Evolutionary conservation across 2,113 vertebrate species (phyloP).

Genomic region (Macquaria australasica): DNA sequence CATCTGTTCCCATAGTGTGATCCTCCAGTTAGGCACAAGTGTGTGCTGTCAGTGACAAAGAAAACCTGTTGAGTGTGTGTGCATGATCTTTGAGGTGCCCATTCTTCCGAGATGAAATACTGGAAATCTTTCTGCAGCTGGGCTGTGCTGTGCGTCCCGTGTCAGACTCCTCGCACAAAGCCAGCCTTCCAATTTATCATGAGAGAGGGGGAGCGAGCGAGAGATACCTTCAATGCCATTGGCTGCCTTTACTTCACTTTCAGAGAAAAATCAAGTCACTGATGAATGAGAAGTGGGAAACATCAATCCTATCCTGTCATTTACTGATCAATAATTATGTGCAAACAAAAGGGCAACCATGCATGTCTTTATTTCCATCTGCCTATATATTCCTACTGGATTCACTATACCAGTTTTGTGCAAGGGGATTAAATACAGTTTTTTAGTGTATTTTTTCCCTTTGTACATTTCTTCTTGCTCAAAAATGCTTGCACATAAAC

Average conservation of each 20-base stretch:
- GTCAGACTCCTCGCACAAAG: conserved; percentile 51
- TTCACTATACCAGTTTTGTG: background rate
- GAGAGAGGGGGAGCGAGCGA: background rate
- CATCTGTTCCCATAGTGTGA: conserved; percentile 48
- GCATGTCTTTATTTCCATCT: background rate
- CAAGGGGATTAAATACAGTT: too few relatives aligned
- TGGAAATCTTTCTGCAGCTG: conserved; percentile 54
- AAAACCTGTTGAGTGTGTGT: conserved; percentile 33
- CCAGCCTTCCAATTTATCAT: conserved; percentile 72
- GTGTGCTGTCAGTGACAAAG: background rate
- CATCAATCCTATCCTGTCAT: too few relatives aligned
- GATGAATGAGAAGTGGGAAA: background rate
- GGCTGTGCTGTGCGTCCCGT: conserved; percentile 36
- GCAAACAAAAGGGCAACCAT: background rate
- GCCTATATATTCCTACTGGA: background rate
- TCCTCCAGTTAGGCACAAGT: conserved; percentile 12
- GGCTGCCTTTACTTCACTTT: conserved; percentile 35
- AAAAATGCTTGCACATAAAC: too few relatives aligned
- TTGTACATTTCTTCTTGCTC: too few relatives aligned
- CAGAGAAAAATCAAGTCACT: conserved; percentile 10
- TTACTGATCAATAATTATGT: background rate
- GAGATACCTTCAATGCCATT: conserved; percentile 37
- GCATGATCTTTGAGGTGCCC: conserved; percentile 26
- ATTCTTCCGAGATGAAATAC: conserved; percentile 39
- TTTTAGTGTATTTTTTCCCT: too few relatives aligned